These are phyloP conservation scores for Aspiorhynchus laticeps DNA, from an alignment of 2,113 vertebrate genomes.

Conservation along the genomic window DNA sequence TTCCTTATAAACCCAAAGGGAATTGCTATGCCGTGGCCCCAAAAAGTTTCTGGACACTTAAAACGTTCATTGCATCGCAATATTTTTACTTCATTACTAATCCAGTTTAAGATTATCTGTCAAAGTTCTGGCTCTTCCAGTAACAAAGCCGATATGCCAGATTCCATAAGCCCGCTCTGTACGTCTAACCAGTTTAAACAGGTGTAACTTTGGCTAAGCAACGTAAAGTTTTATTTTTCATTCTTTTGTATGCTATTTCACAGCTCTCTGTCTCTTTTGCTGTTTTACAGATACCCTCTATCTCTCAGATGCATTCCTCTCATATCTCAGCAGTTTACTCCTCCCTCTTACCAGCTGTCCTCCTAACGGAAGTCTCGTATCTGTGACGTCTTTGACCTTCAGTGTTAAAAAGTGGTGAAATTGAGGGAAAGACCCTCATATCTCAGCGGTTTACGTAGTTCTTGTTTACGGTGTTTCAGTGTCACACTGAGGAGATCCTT, in stretches of 20 bases:
- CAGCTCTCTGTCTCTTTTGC: conserved; percentile 3
- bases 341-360: not conserved
- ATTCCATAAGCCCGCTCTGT: conserved; percentile 49
- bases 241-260: not conserved
- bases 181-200: conserved; percentile 65
- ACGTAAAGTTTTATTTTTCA: not conserved
- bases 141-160: conserved; percentile 64
- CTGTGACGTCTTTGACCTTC: not conserved
- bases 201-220: not conserved
- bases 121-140: not conserved
- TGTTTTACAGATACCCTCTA: conserved; percentile 8
- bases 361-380: not conserved
- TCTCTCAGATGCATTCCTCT: conserved; percentile 34
- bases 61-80: not conserved
- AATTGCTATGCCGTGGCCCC: not conserved
- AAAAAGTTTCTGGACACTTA: not conserved
- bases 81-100: not conserved
- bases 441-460: not conserved
- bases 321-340: not conserved
- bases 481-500: not conserved
- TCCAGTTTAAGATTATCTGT: not conserved
- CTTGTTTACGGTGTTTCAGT: not conserved
- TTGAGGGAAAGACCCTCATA: not conserved
- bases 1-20: not conserved
- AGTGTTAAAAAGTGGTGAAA: not conserved